Evolutionary conservation across 2,888 invertebrate species (phyloP), one percentile per base, ranked within the genome.

Genomic region (Metalampra italica): DNA sequence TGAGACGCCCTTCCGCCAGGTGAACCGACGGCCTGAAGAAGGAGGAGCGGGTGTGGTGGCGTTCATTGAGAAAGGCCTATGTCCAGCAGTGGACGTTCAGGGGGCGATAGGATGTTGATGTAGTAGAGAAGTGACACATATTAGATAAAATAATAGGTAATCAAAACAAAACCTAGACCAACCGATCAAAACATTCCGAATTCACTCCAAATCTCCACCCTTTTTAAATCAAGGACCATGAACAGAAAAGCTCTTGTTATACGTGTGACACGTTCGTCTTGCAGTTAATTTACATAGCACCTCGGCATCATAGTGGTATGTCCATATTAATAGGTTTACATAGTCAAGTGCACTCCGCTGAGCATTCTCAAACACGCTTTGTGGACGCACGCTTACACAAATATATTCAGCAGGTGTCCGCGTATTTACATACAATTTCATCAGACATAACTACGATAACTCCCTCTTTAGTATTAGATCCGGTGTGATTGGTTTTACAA

Each of bases 401-500:
- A 85, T 82, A 78, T 86, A 88, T 88, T 82, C 88, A 81, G 84
- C 88, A 88, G 87, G 87, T 89, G 88, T 85, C 81, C 78, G 71
- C 73, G 59, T 82, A 88, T 89, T 88, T 82, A 86, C 87, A 89
- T 88, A 88, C 84, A 84, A 85, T 87, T 88, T 87, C 78, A 74
- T 76, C 75, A 83, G 75, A 69, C 75, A 71, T 68, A 75, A 71
- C 71, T 60, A 67, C 64, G 70, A 78, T 78, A 74, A 78, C 78
- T 72, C 71, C 69, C 74, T 75, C 70, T 71, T 75, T 75, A 77
- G 69, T 68, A 72, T 69, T 59, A 65, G 70, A 79, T 78, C 78
- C 78, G 78, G 76, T 68, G 68, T 66, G 72, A 77, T 80, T 68
- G 66, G 72, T 76, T 75, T 72, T 62, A 67, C 64, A 66, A 64